Evolutionary conservation across 2,797 vertebrate genomes (phyloP).

Genomic region (Spinus olivaceus): DNA sequence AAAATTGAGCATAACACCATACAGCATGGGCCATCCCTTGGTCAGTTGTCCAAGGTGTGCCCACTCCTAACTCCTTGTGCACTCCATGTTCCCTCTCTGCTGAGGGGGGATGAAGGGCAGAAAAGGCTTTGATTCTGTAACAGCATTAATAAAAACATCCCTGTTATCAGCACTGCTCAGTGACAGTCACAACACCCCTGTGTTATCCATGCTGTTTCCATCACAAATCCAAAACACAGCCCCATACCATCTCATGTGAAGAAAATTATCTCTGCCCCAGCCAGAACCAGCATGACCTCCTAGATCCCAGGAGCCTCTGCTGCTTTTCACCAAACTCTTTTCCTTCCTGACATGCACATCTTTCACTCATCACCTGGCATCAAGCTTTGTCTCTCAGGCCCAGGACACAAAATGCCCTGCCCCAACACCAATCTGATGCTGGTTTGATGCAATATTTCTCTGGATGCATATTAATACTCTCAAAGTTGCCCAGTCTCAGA

Average conservation of each 20-base stretch:
- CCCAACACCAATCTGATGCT: not conserved
- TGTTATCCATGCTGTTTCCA: not conserved
- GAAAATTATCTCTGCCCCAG: not conserved
- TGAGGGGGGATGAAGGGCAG: not conserved
- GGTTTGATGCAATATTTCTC: not conserved
- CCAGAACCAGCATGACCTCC: not conserved
- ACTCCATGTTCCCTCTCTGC: accelerated
- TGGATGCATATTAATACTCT: not conserved
- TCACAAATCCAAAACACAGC: not conserved
- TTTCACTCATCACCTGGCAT: not conserved
- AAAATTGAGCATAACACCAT: accelerated
- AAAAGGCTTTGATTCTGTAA: not conserved
- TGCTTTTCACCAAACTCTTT: not conserved
- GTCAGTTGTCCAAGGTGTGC: accelerated
- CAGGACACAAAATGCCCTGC: not conserved
- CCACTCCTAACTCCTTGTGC: not conserved
- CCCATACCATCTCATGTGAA: not conserved
- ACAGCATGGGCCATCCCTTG: accelerated
- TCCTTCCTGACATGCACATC: not conserved
- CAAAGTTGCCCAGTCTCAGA: not conserved
- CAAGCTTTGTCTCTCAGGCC: not conserved
- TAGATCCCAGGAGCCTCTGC: not conserved
- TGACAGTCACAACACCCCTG: accelerated
- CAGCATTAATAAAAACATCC: not conserved
- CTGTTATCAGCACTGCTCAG: not conserved